phyloP scores from a whole-genome alignment of 2,797 vertebrate genomes.

The Galaxias olidus region DNA sequence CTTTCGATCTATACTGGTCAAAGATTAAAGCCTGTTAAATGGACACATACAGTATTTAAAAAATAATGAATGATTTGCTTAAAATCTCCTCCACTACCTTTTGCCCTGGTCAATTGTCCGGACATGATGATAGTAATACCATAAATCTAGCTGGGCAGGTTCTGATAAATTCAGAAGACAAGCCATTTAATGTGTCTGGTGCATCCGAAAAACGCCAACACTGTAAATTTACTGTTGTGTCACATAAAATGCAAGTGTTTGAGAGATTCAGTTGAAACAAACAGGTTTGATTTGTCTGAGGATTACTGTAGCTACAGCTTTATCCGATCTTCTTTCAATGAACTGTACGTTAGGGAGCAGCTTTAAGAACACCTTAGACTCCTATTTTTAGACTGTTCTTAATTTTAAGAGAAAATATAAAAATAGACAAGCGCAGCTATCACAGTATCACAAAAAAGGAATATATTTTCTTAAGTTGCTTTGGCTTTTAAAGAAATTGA shows the following conservation, averaged over 20 bases:
- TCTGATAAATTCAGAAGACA: slow-evolving; percentile 26
- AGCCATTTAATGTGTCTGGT: slow-evolving; percentile 26
- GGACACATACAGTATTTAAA: no score
- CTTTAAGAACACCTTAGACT: no score
- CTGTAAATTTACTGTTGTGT: slow-evolving; percentile 32
- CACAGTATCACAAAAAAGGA: no score
- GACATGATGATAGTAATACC: slow-evolving; percentile 18
- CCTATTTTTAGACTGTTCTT: no score
- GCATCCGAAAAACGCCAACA: slow-evolving; percentile 15
- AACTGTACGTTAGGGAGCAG: no score
- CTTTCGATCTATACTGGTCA: no score
- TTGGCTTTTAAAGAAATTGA: no score
- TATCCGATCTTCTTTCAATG: no score
- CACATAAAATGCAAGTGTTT: slow-evolving; percentile 27
- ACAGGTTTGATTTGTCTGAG: slow-evolving; percentile 17
- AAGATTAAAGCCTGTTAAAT: no score
- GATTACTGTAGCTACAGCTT: not conserved
- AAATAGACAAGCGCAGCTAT: no score
- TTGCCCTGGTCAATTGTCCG: slow-evolving; percentile 16
- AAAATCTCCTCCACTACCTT: not conserved
- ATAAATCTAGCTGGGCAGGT: slow-evolving; percentile 28
- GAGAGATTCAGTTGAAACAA: slow-evolving; percentile 32
- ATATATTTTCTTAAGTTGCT: no score
- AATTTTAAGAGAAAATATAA: no score
- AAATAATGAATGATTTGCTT: slow-evolving; percentile 17